Evolutionary conservation across 2,797 vertebrate genomes (phyloP).

Genomic region (Malurus splendens): DNA sequence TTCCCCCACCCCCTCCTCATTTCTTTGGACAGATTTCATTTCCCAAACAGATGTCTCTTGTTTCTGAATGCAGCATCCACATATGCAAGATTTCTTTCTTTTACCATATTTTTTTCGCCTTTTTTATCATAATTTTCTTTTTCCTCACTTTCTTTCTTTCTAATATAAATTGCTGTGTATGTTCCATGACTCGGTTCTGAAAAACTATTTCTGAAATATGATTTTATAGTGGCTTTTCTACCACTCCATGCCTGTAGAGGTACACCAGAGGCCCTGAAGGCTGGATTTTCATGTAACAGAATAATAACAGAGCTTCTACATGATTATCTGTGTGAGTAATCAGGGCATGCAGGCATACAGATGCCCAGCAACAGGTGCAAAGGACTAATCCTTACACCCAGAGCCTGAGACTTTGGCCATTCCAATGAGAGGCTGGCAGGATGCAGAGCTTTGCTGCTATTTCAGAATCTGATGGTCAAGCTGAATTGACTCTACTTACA

Average conservation of each 20-base stretch:
- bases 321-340: neutral
- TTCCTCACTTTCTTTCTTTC: neutral
- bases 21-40: conserved; percentile 21
- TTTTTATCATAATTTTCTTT: neutral
- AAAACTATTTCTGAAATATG: neutral
- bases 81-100: neutral
- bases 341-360: neutral
- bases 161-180: neutral
- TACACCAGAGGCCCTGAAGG: neutral
- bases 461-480: neutral
- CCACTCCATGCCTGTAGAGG: neutral
- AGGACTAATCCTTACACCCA: neutral
- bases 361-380: neutral
- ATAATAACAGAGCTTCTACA: neutral
- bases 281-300: neutral
- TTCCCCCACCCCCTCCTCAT: neutral
- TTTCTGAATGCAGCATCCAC: neutral
- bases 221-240: neutral
- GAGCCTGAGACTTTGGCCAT: neutral
- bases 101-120: neutral
- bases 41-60: conserved; percentile 10
- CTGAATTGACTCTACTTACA: rapidly evolving
- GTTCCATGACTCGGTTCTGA: neutral
- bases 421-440: neutral
- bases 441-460: neutral